Evolutionary conservation across 2,797 vertebrate species (phyloP).

Genomic region (Neopelma chrysocephalum): DNA sequence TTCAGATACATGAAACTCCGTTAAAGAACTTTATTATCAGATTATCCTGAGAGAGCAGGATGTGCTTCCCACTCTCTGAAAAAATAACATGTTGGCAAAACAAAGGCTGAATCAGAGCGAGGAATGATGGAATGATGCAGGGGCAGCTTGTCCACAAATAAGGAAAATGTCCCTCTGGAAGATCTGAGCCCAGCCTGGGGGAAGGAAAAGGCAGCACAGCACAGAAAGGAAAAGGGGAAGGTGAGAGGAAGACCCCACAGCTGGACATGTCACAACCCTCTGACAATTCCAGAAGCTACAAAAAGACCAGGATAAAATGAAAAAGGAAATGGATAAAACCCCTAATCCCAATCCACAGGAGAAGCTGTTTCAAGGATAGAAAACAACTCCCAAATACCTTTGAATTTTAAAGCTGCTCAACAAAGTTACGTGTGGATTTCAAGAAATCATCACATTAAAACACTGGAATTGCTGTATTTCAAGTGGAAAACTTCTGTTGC

Average conservation of each 20-base stretch:
- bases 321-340: neutral
- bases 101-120: neutral
- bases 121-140: neutral
- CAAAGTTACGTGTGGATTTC: neutral
- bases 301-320: neutral
- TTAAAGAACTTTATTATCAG: neutral
- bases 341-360: neutral
- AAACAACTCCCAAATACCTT: neutral
- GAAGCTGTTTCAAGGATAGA: neutral
- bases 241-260: neutral
- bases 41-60: neutral
- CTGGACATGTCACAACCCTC: neutral
- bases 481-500: neutral
- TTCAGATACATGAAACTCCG: neutral
- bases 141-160: neutral
- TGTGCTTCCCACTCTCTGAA: neutral
- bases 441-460: neutral
- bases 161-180: neutral
- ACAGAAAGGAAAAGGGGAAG: neutral
- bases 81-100: conserved; percentile 20
- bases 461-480: neutral
- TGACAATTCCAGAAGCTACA: neutral
- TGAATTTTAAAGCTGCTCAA: neutral
- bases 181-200: neutral
- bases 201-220: neutral